Base-by-base conservation (phyloP, 2,797 vertebrate genomes). In the Carapus acus region DNA sequence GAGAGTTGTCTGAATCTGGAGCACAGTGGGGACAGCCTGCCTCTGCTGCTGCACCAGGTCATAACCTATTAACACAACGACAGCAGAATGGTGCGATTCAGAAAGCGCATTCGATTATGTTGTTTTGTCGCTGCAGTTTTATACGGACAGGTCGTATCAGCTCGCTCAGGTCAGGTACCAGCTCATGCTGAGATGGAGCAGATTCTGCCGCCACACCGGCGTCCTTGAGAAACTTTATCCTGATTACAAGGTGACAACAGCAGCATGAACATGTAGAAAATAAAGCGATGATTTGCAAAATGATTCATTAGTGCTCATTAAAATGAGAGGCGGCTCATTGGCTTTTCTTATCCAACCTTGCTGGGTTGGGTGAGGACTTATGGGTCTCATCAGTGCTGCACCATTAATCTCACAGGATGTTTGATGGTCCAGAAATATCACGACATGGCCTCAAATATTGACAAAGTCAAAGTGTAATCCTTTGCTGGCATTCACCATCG, bases 151-250 rank as follows among this genome's bases (percentile, higher is more conserved):
- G 73, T 82, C 86, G 8, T 78, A 71, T 46, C 82, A 89, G 51
- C 61, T 91, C 76, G 81, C 81, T 49, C 87, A 88, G 59, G 82
- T 82, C 67, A 92, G 90, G 80, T 90, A 91, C 71, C 84, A 88
- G 43, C 78, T 89, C 41, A 78, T 85, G 83, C 69, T 91, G 58
- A 86, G 85, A 53, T 91, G 88, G 88, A 89, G 85, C 69, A 87
- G 85, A 59, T 91, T 92, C 72, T 89, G 85, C 69, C 83, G 7
- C 0, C 85, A 88, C 13, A 51, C 79, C 57, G 56, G 64, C n/a
- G 22, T 82, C 70, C 80, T 78, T 56, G 85, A 88, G 54, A 80
- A 85, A 34, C 79, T 91, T 58, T 80, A 80, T 67, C 80, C 80
- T 50, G 44, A 69, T 39, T 90, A 83, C 67, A 87, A 89, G 83